Base-by-base conservation (phyloP, 2,888 invertebrate species). In the Artemia sinica region DNA sequence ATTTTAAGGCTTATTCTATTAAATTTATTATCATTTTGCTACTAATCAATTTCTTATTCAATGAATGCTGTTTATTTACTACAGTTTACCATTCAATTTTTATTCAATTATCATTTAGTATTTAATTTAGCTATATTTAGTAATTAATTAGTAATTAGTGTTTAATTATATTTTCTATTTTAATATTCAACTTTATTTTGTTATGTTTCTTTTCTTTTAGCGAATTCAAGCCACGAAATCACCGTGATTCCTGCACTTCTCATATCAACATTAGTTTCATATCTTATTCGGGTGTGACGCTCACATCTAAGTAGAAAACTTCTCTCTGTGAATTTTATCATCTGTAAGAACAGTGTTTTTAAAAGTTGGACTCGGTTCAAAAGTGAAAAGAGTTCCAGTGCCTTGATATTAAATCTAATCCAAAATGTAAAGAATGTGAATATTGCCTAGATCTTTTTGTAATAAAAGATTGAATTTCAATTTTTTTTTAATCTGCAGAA, bases 371-470 rank as follows among this genome's bases (percentile, higher is more conserved):
- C 8, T 1, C 3, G 63, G 63, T 11, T 58, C 63, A 58, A 28
- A 58, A 18, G 14, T 11, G 58, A 58, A 14, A 58, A n/a, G 58
- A 14, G 63, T n/a, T 58, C 63, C 63, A 58, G 28, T 8, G 2
- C 28, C 28, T 28, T n/a, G 11, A n/a, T 58, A 9, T n/a, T 18
- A 58, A 58, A 58, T 28, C 10, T 1, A 18, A 58, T 58, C 63
- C 11, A 58, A 11, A 58, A 58, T 28, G n/a, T 58, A 58, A 58
- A 58, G 63, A 58, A 58, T 58, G 63, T 28, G 63, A 58, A 28
- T 58, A 58, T n/a, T 58, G 63, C 63, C 63, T 58, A 18, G 8
- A 58, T 11, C 63, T 58, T 58, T 58, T 58, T 58, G 63, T 10
- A 58, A 58, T 58, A 58, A 58, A 58, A 41, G 41, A 41, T 4